Base-by-base conservation (phyloP, 2,113 vertebrate species). In the Abramis brama region DNA sequence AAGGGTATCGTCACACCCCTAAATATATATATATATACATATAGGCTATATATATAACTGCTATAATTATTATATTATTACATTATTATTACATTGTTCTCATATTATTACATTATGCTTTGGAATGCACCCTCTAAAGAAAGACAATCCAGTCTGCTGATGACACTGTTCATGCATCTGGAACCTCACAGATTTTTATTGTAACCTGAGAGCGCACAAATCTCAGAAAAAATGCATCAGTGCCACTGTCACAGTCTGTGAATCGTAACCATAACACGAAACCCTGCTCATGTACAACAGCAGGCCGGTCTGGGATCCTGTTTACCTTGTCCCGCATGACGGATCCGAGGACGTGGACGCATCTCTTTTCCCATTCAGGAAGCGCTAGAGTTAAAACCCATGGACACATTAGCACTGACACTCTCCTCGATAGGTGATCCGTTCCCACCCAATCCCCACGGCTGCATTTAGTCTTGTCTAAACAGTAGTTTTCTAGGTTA, bases 391-490 rank as follows among this genome's bases (percentile, higher is more conserved):
- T 86, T 81, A 85, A 88, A 82, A 80, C 80, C 84, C 80, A 79
- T 68, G 81, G 60, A 47, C 83, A 75, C 88, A 85, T 90, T 83
- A 90, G 78, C 78, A 43, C 85, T 77, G 78, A 87, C 87, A 88
- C 87, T 83, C 83, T 80, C 23, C 59, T 60, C 82, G 30, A 86
- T 84, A 83, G 81, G 87, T 90, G 87, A 89, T 88, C 90, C 88
- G 87, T 87, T 87, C 86, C 81, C 88, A 86, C 85, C 89, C 89
- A 74, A 79, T 89, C 86, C 90, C 89, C 88, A 87, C 23, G 82
- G 87, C 91, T 85, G 89, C 87, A 86, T 91, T 91, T 92, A 90
- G 87, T 45, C 88, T 89, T 91, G 90, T 91, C 90, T 83, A 90
- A 91, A 91, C 91, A 91, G 77, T 88, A 62, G 86, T 91, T 90